Conservation (phyloP, 2,113 vertebrate species). For the Grallaria varia region DNA sequence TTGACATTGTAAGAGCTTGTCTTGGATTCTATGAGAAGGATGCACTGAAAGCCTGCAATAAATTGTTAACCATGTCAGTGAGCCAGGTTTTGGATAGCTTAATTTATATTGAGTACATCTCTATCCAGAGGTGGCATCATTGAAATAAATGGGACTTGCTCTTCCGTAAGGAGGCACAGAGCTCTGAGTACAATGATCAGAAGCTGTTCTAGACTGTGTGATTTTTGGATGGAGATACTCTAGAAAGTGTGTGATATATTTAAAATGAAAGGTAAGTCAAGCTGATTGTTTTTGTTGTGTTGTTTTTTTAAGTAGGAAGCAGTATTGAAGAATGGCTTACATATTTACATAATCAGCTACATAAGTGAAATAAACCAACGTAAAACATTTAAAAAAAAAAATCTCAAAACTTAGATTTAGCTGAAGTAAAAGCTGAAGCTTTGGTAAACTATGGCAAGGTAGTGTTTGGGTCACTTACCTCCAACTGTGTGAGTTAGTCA, state of each 20-base stretch:
- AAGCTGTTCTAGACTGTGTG: neutral
- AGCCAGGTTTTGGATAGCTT: neutral
- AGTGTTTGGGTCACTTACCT: neutral
- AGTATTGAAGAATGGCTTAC: neutral
- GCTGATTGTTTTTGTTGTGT: neutral
- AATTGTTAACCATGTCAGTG: neutral
- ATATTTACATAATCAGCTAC: neutral
- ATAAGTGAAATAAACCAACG: neutral
- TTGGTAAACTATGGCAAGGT: neutral
- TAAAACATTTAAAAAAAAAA: neutral
- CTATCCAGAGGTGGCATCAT: neutral
- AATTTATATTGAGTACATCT: neutral
- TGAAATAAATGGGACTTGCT: neutral
- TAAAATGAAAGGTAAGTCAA: neutral
- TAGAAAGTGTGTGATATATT: neutral
- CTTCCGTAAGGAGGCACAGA: neutral
- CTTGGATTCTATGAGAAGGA: neutral
- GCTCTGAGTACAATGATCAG: neutral
- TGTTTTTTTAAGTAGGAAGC: neutral
- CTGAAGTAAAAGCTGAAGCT: neutral
- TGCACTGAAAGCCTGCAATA: neutral
- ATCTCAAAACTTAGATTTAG: neutral
- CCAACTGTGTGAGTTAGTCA: neutral
- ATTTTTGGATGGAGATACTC: neutral
- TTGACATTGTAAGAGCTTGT: neutral